These are phyloP conservation scores for Turritopsis dohrnii DNA, from an alignment of 30 jellyfish, hydroid and myxozoan genomes.

Conservation along the genomic window DNA sequence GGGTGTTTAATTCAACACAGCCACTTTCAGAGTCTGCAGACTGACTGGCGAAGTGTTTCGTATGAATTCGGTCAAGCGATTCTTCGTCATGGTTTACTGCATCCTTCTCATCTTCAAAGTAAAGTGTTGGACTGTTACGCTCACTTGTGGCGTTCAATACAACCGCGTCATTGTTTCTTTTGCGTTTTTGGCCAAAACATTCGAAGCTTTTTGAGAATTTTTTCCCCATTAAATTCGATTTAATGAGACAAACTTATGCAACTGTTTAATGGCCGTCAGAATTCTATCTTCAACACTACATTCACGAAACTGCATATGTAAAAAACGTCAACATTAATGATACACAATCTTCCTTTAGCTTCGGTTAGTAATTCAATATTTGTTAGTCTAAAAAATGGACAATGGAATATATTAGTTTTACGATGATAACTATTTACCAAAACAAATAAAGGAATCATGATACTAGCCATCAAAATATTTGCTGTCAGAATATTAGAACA, in stretches of 20 bases:
- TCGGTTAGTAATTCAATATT: too few relatives aligned
- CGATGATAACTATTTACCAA: not conserved
- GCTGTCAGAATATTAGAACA: too few relatives aligned
- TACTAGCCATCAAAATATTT: too few relatives aligned
- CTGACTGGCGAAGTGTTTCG: not conserved
- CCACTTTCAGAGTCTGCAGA: not conserved
- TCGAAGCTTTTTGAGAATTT: not conserved
- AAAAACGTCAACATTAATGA: not conserved
- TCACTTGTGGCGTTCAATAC: not conserved
- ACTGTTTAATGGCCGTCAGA: not conserved
- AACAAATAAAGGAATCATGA: not conserved
- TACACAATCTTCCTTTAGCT: not conserved
- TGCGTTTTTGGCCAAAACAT: not conserved
- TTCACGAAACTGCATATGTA: not conserved
- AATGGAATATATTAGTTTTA: not conserved
- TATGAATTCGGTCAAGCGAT: not conserved
- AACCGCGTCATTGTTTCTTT: not conserved
- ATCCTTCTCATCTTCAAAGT: not conserved
- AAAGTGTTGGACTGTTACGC: conserved; percentile 3
- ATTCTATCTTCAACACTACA: not conserved
- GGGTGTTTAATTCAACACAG: not conserved
- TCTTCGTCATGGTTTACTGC: not conserved
- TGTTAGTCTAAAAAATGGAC: not conserved
- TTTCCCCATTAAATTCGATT: not conserved
- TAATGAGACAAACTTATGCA: not conserved